A percentile compares a stretch with the other conserved stretches of the same genome.
Conservation (phyloP, 2,797 vertebrate species). For the Lepilemur septentrionalis region DNA sequence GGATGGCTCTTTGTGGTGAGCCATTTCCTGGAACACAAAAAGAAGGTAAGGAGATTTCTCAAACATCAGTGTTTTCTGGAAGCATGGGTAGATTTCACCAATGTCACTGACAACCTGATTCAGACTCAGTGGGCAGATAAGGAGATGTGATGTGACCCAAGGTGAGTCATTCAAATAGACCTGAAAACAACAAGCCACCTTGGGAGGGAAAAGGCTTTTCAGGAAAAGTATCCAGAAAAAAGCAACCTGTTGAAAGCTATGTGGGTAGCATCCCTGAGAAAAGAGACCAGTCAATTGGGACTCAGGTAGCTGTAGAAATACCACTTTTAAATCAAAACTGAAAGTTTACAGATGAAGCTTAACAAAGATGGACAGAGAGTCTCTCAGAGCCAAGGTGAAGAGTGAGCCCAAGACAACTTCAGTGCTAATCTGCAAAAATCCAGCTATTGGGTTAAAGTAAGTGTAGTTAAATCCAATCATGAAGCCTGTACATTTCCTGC, state of each 20-base stretch:
- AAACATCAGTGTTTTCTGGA: neutral
- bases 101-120: neutral
- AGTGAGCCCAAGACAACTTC: neutral
- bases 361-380: neutral
- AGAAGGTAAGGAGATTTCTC: neutral
- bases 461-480: neutral
- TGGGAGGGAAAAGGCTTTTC: neutral
- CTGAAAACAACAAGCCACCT: neutral
- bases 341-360: neutral
- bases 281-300: neutral
- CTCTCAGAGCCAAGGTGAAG: neutral
- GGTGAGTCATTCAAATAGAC: neutral
- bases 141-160: neutral
- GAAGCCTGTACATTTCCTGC: neutral
- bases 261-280: neutral
- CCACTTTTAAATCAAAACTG: constrained; percentile 7
- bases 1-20: neutral
- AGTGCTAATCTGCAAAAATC: neutral
- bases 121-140: neutral
- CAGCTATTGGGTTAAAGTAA: neutral
- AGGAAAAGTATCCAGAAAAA: neutral
- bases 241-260: neutral
- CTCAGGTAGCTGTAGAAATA: neutral
- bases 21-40: neutral
- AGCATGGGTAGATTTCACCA: neutral